Evolutionary conservation across 2,888 invertebrate species (phyloP).

Genomic region (Acrobasis suavella): DNA sequence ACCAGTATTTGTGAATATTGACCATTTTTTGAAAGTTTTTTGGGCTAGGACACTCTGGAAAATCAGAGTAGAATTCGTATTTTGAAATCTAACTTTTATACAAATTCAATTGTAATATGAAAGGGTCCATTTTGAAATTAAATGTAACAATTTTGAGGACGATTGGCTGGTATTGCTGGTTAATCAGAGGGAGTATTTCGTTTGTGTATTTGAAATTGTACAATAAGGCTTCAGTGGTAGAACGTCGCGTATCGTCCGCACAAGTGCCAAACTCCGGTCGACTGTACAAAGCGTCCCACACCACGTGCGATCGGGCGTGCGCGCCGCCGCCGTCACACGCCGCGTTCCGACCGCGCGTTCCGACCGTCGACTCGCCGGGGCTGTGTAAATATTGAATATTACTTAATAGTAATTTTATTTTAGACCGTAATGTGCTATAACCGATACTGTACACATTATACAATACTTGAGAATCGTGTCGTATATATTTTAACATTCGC

Average conservation of each 20-base stretch:
- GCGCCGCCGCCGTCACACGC: conserved; percentile 4
- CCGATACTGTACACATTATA: conserved; percentile 56
- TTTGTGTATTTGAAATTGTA: too few relatives aligned
- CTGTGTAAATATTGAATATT: conserved; percentile 77
- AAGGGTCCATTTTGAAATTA: neutral
- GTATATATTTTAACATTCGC: conserved; percentile 36
- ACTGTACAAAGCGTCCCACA: conserved; percentile 11
- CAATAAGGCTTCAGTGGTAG: neutral
- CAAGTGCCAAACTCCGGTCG: conserved; percentile 14
- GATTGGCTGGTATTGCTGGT: too few relatives aligned
- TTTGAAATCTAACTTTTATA: neutral
- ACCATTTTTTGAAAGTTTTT: neutral
- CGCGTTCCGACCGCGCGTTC: conserved; percentile 19
- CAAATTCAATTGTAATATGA: neutral
- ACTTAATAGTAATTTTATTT: conserved; percentile 78
- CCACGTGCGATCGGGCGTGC: conserved; percentile 12
- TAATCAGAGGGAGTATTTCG: too few relatives aligned
- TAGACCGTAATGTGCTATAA: conserved; percentile 78
- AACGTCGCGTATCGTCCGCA: neutral
- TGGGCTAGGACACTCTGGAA: neutral
- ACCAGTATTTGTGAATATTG: neutral
- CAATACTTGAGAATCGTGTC: conserved; percentile 38
- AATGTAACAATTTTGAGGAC: too few relatives aligned
- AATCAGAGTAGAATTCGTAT: neutral
- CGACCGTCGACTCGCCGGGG: conserved; percentile 25